Percentiles rank a stretch among this genome's conserved stretches.
Conservation (phyloP, 2,888 invertebrate species). For the Melieria omissa region DNA sequence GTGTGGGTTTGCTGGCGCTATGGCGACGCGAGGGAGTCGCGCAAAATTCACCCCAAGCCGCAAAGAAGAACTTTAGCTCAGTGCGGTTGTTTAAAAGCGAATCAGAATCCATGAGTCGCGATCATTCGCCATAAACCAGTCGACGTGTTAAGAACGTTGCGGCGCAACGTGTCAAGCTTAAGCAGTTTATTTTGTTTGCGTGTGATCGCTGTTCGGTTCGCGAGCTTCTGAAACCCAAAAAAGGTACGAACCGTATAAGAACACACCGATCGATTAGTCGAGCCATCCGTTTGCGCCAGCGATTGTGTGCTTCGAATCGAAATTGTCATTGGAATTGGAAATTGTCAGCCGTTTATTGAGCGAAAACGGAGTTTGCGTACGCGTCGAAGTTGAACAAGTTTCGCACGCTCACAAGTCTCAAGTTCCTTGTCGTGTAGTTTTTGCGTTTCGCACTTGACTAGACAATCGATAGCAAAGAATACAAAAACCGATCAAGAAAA, state of each 20-base stretch:
- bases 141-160: constrained; percentile 58
- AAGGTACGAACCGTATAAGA: constrained; percentile 40
- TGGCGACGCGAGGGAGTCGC: too few relatives aligned
- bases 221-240: constrained; percentile 37
- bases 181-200: neutral
- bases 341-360: constrained; percentile 24
- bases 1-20: too few relatives aligned
- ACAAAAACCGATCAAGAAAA: constrained; percentile 25
- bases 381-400: constrained; percentile 46
- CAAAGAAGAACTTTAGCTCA: too few relatives aligned
- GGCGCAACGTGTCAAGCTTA: constrained; percentile 9
- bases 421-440: constrained; percentile 35
- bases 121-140: constrained; percentile 60
- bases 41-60: too few relatives aligned
- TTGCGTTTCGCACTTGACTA: constrained; percentile 24
- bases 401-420: constrained; percentile 22
- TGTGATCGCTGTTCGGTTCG: constrained; percentile 33
- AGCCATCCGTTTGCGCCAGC: constrained; percentile 16
- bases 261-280: constrained; percentile 26
- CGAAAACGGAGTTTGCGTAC: constrained; percentile 25
- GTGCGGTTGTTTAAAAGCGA: constrained; percentile 39
- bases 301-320: constrained; percentile 12
- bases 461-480: neutral
- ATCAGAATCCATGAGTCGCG: constrained; percentile 33
- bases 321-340: constrained; percentile 30